Evolutionary conservation across 2,113 vertebrate species (phyloP).

Genomic region (Chaetodon trifascialis): DNA sequence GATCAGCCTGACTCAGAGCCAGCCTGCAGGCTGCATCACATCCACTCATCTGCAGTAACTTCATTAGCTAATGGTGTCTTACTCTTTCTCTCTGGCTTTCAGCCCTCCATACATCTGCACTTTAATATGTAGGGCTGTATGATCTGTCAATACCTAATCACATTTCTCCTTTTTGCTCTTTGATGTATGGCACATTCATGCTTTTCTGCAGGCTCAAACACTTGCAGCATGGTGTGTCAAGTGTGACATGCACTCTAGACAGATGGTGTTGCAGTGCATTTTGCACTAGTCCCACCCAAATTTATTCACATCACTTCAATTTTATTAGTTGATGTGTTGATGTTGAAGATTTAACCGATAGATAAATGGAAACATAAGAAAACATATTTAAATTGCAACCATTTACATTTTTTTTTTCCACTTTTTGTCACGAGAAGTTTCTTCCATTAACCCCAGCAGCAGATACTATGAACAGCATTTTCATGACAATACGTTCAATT

Average conservation of each 20-base stretch:
- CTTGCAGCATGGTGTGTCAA: not conserved
- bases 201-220: not conserved
- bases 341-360: not conserved
- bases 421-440: not conserved
- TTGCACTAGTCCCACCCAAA: not conserved
- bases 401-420: not conserved
- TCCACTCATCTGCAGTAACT: slow-evolving; percentile 75
- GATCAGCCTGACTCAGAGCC: slow-evolving; percentile 55
- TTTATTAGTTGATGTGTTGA: not conserved
- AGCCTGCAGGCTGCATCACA: slow-evolving; percentile 58
- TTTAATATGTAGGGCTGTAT: slow-evolving; percentile 2
- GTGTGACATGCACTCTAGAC: not conserved
- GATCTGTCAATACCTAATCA: slow-evolving; percentile 25
- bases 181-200: not conserved
- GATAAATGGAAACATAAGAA: not conserved
- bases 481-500: not conserved
- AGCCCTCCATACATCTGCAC: slow-evolving; percentile 12
- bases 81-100: slow-evolving; percentile 37
- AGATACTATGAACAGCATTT: not conserved
- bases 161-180: slow-evolving; percentile 7
- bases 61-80: slow-evolving; percentile 81
- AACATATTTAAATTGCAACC: not conserved
- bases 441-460: too few relatives aligned
- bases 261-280: not conserved
- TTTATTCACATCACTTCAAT: not conserved